Conservation (phyloP, 2,797 vertebrate genomes). For the Silurus aristotelis region DNA sequence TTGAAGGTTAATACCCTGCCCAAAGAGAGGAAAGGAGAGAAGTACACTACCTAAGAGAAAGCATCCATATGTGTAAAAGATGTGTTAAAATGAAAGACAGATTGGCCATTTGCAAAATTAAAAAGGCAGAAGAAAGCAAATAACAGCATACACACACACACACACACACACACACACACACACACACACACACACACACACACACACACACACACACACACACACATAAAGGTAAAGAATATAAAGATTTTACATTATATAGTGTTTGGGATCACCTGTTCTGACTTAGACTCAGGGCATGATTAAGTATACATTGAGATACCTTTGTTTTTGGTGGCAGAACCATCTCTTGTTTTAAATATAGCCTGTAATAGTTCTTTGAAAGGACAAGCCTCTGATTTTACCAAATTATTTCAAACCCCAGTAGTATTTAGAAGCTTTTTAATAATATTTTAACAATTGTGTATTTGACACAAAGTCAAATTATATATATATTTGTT, state of each 20-base stretch:
- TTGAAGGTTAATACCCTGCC: not conserved
- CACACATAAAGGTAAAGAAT: not conserved
- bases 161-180: not conserved
- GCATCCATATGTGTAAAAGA: not conserved
- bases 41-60: conserved; percentile 1
- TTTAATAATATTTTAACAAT: not conserved
- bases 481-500: too few relatives aligned
- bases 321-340: not conserved
- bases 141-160: not conserved
- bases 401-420: not conserved
- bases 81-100: not conserved
- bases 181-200: not conserved
- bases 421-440: not conserved
- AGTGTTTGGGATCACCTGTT: not conserved
- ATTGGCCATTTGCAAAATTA: not conserved
- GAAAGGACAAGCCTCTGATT: not conserved
- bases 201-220: not conserved
- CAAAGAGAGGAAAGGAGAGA: conserved; percentile 17
- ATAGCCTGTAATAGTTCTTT: not conserved
- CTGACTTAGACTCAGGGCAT: not conserved
- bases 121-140: not conserved
- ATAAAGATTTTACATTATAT: not conserved
- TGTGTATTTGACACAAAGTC: not conserved
- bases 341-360: not conserved
- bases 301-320: not conserved